Evolutionary conservation across 1,140 invertebrate genomes (phyloP), one percentile per base, ranked within the genome.

Genomic region (Lasioglossum baleicum): DNA sequence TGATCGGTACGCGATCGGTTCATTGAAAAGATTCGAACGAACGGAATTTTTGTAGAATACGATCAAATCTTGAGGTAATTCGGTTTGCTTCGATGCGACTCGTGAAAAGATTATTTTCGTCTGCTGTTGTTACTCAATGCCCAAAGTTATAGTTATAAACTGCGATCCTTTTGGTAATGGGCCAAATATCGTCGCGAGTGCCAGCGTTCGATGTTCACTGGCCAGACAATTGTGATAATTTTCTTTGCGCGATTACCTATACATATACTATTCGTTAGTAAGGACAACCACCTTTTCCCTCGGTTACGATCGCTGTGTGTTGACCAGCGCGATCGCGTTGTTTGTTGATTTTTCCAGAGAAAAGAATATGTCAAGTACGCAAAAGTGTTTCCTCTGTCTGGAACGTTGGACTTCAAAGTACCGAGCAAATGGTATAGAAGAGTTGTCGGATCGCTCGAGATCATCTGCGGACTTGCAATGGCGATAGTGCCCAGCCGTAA

Each of bases 311-410:
- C 10, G 56, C 51, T 10, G 20, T 15, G 5, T 48, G 26, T 60
- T 8, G 5, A 56, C 61, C 44, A 80, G 1, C 35, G 44, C 22
- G 13, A 51, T n/a, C 60, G 20, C 61, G 20, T 22, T 51, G n/a
- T 64, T 76, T 91, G 93, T 84, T 48, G 44, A 26, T 13, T 11
- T 48, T 96, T 96, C 77, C 94, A 99, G 98, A 95, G 98, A 91
- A 98, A 98, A 93, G 98, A 98, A 92, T 99, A 98, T 92, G 98
- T 99, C 2, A 97, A 98, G 93, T 99, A 98, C 94, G 96, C 98
- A 11, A 99, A 99, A 94, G 98, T 99, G 20, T 99, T 99, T 92
- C 98, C 98, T 56, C 93, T 99, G 8, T 95, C 96, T 4, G 95
- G 96, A 83, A 94, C 95, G 35, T 92, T 98, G 79, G 96, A 97